Evolutionary conservation across 2,113 vertebrate species (phyloP), one percentile per base, ranked within the genome.

Genomic region (Podilymbus podiceps): DNA sequence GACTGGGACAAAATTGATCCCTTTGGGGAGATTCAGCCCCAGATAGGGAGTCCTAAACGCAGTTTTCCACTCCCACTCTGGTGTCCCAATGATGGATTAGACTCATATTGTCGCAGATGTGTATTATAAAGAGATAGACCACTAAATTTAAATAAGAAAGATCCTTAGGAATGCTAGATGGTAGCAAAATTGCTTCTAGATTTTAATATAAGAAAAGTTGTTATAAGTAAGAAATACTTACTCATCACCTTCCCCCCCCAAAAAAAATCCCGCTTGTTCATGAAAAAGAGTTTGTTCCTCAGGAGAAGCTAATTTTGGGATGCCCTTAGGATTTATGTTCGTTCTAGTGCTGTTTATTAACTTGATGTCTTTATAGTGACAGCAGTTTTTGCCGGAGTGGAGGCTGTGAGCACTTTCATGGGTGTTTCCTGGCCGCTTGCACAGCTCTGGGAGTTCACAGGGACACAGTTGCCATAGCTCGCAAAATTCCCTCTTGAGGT

Each of bases 211-310:
- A 92, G 27, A 69, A 59, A 53, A 64, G 2, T 8, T 69, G 2
- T 82, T 62, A 47, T 59, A 73, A 87, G 55, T 67, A 56, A 55
- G 31, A 82, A 74, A 59, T 58, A 46, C 7, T 5, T 85, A 72
- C 4, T 7, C 15, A 42, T 76, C 68, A 30, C 38, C 21, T 53
- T n/a, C 13, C 24, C 18, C 13, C 5, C 2, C 0, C 0, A 8
- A 30, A 63, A 30, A 3, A 13, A 24, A 15, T 49, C 46, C 7
- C 73, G 5, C 31, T 33, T 72, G 9, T 79, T 85, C 40, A 68
- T n/a, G 31, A 35, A 52, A 27, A 77, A 31, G 14, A 52, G 24
- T 35, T 75, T 79, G 6, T 78, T 85, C 33, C 38, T 88, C 12
- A 31, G 55, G 25, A 83, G 31, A 53, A 53, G 16, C 25, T 83